Evolutionary conservation across 2,797 vertebrate species (phyloP).

Genomic region (Oophaga sylvatica): DNA sequence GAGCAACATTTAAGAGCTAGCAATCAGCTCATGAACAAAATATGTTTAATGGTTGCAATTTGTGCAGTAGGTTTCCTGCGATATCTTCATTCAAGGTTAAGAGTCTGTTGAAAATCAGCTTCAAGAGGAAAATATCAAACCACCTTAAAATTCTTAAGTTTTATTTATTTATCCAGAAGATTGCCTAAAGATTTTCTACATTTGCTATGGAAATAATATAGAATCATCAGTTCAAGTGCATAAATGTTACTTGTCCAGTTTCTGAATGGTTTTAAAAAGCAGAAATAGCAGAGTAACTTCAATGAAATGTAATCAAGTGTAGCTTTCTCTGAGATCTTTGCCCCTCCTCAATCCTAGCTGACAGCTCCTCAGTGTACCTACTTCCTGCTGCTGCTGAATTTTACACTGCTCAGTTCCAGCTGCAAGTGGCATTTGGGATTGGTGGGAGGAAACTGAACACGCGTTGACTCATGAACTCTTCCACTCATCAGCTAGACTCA

Average conservation of each 20-base stretch:
- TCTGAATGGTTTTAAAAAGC: too few relatives aligned
- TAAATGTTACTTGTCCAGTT: not conserved
- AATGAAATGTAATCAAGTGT: too few relatives aligned
- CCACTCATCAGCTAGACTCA: too few relatives aligned
- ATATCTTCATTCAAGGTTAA: not conserved
- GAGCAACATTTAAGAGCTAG: slow-evolving; percentile 38
- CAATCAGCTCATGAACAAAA: not conserved
- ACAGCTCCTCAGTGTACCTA: too few relatives aligned
- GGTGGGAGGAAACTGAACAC: too few relatives aligned
- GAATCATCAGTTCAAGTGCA: not conserved
- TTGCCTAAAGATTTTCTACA: not conserved
- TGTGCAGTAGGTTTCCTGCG: not conserved
- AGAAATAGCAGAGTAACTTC: too few relatives aligned
- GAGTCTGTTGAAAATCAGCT: not conserved
- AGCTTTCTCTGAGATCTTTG: too few relatives aligned
- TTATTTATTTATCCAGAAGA: not conserved
- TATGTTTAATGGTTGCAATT: not conserved
- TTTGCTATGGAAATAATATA: not conserved
- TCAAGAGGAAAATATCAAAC: not conserved
- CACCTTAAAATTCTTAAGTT: not conserved
- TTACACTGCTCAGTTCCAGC: too few relatives aligned
- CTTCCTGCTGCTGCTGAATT: too few relatives aligned
- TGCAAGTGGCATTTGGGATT: too few relatives aligned
- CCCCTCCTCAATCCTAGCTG: too few relatives aligned
- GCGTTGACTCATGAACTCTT: too few relatives aligned